Base-by-base conservation (phyloP, 2,888 invertebrate genomes). In the Nycteola revayana region DNA sequence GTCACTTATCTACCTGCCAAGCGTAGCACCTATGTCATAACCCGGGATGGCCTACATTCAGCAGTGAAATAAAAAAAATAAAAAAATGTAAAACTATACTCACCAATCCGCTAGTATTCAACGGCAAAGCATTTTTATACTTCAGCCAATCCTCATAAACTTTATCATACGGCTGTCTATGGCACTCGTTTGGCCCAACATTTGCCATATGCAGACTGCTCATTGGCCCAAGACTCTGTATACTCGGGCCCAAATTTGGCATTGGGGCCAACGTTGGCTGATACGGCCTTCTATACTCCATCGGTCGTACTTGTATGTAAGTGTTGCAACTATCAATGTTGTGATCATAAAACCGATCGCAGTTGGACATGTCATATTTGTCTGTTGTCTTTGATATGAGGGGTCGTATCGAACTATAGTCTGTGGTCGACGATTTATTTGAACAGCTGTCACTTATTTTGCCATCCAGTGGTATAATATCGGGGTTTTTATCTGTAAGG, bases 111-210 rank as follows among this genome's bases (percentile, higher is more conserved):
- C 73, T 79, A 0, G 86, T 87, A 50, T 86, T 84, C 36, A 87
- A 57, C 1, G 87, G 85, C 61, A 87, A 71, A 58, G 86, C 81
- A 35, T 87, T 86, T 35, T 87, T 88, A 63, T 88, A 76, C 74
- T 91, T 85, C 82, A 92, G 47, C 88, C 90, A 86, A 79, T 92
- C 78, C 61, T 89, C 77, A 64, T 90, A 85, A 42, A 91, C 81
- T 44, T 87, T 78, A 45, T 88, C 77, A 67, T 85, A 82, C 0
- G 60, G 56, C 25, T 77, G 75, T 46, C 85, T 71, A 7, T 79
- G 77, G 22, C 84, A 83, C 9, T 85, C 84, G 36, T 71, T 75
- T n/a, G 68, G 48, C 0, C 74, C 75, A 56, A 78, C 58, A 49
- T 59, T 56, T 1, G 52, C 22, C 60, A 57, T 51, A 55, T 57